Base-by-base conservation (phyloP, 2,888 invertebrate genomes). In the Blera fallax region DNA sequence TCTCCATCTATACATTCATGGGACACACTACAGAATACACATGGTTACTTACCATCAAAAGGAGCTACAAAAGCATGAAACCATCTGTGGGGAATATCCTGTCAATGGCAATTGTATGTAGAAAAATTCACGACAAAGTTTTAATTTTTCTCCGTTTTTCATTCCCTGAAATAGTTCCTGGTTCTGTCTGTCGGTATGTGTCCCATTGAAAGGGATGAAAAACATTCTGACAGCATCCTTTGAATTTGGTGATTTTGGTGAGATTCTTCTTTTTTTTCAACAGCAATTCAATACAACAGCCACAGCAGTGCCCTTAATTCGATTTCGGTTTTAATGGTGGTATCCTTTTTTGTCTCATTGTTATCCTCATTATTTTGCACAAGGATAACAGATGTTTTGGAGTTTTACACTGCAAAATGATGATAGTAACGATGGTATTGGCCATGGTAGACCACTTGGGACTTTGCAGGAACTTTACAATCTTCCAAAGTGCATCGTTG, bases 21-120 rank as follows among this genome's bases (percentile, higher is more conserved):
- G 32, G 16, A 34, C 29, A 34, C 34, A 45, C 10, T 16, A 10
- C 34, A 73, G 14, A 48, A 34, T 24, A 34, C 27, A 37, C 60
- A 52, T 21, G 64, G 43, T 56, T 43, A 52, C 62, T 56, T 43
- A 52, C 52, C 21, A 52, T 6, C 73, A 18, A 65, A 65, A 56
- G n/a, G 16, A 27, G 16, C 45, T 7, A 14, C 16, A 52, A 76
- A 34, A 14, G 40, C 18, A 32, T 27, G 21, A 67, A 60, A 77
- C 58, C 77, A 77, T 60, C 77, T 77, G 77, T 37, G 67, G 37
- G 34, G 29, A 58, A 67, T 65, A 40, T 77, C 50, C 77, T 77
- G 77, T 77, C 77, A 77, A 77, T 69, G 77, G 50, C 58, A 40
- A 77, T 77, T 77, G 67, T 50, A 40, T 77, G 67, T 50, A 40